Evolutionary conservation across 2,113 vertebrate species (phyloP).

Genomic region (Anarrhichthys ocellatus): DNA sequence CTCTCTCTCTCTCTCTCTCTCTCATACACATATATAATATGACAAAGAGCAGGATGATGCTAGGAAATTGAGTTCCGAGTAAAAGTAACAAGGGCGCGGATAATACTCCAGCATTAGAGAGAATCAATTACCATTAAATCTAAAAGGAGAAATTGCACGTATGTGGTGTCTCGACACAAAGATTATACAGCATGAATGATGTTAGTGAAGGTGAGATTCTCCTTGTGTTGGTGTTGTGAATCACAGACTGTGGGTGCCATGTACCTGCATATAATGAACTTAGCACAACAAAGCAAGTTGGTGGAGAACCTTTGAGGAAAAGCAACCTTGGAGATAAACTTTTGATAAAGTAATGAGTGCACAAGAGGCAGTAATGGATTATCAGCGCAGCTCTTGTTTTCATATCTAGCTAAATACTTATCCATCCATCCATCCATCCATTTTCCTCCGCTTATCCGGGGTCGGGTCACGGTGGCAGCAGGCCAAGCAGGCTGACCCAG

Average conservation of each 20-base stretch:
- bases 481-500: no score
- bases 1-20: background rate
- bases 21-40: slow-evolving; percentile 57
- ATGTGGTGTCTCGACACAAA: slow-evolving; percentile 62
- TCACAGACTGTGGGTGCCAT: slow-evolving; percentile 37
- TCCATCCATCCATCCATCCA: slow-evolving; percentile 67
- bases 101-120: slow-evolving; percentile 66
- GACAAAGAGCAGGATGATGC: slow-evolving; percentile 71
- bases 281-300: slow-evolving; percentile 55
- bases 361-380: slow-evolving; percentile 59
- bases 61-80: slow-evolving; percentile 64
- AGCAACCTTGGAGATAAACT: slow-evolving; percentile 68
- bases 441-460: no score
- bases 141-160: slow-evolving; percentile 65
- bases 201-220: slow-evolving; percentile 65
- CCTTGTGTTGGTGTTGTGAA: slow-evolving; percentile 59
- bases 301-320: slow-evolving; percentile 39
- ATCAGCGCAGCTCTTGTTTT: slow-evolving; percentile 55
- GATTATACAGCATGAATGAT: slow-evolving; percentile 65
- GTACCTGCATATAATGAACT: slow-evolving; percentile 57
- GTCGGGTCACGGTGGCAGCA: no score
- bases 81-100: slow-evolving; percentile 69
- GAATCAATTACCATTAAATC: slow-evolving; percentile 73
- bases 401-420: slow-evolving; percentile 51
- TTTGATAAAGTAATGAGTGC: slow-evolving; percentile 66